phyloP scores from a whole-genome alignment of 1,140 invertebrate species.

The Drosophila ironensis region DNA sequence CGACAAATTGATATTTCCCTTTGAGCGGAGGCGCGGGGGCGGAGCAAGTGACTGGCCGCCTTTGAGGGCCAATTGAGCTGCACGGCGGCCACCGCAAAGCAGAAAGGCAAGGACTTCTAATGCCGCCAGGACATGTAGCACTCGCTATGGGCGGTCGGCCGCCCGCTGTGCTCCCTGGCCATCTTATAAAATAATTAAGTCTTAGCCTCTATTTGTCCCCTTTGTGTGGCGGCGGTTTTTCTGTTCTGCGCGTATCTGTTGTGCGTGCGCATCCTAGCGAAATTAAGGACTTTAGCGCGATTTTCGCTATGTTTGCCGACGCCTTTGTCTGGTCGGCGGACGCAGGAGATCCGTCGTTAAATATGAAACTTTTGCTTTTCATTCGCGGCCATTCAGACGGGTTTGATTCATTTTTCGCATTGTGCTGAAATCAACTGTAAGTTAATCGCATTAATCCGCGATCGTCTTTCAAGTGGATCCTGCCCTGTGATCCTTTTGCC shows the following conservation, averaged over 20 bases:
- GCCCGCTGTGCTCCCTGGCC: conserved; percentile 43
- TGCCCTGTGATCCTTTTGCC: conserved; percentile 45
- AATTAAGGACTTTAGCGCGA: conserved; percentile 77
- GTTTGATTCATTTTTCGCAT: conserved; percentile 16
- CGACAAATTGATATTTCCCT: conserved; percentile 81
- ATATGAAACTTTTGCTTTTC: conserved; percentile 65
- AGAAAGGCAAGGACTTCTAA: conserved; percentile 29
- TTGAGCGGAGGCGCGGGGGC: conserved; percentile 8
- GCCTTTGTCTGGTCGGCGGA: conserved; percentile 31
- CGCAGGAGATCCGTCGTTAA: conserved; percentile 37
- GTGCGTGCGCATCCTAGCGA: conserved; percentile 64
- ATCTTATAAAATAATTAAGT: conserved; percentile 80
- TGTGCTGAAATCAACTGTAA: conserved; percentile 73
- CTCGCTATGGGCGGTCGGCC: conserved; percentile 63
- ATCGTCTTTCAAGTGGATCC: conserved; percentile 71
- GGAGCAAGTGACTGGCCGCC: conserved; percentile 14
- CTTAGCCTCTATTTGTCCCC: conserved; percentile 53
- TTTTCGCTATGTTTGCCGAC: conserved; percentile 52
- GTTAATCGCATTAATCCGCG: conserved; percentile 77
- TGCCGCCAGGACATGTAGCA: conserved; percentile 41
- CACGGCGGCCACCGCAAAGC: conserved; percentile 21
- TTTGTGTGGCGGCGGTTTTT: conserved; percentile 59
- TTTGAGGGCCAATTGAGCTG: conserved; percentile 68
- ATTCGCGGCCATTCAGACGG: conserved; percentile 1
- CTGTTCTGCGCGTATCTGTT: conserved; percentile 53